Percentiles rank a stretch among this genome's conserved stretches.
Conservation (phyloP, 2,113 vertebrate genomes). For the Morone saxatilis region DNA sequence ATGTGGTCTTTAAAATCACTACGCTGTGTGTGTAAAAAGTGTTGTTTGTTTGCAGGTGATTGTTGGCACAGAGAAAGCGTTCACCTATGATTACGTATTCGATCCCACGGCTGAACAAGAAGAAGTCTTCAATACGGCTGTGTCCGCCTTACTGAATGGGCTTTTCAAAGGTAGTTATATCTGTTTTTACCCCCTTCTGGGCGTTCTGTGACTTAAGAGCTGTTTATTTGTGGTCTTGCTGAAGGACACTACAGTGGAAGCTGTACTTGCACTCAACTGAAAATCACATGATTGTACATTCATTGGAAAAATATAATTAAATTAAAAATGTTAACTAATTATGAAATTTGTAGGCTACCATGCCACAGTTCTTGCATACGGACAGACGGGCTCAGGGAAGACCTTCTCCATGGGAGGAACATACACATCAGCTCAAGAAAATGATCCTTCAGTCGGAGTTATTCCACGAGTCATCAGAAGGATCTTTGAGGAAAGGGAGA, state of each 20-base stretch:
- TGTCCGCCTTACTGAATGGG: constrained; percentile 89
- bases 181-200: too few species aligned
- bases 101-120: constrained; percentile 94
- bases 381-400: constrained; percentile 97
- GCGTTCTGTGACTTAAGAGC: too few species aligned
- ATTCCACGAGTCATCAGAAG: constrained; percentile 92
- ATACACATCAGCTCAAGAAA: constrained; percentile 91
- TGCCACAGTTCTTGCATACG: constrained; percentile 95
- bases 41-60: constrained; percentile 86
- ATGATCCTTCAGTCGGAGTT: constrained; percentile 90
- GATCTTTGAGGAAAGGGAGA: constrained; percentile 90
- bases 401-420: constrained; percentile 97
- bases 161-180: constrained; percentile 91
- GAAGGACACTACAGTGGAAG: not conserved
- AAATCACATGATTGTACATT: too few species aligned
- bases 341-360: constrained; percentile 88
- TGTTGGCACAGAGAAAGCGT: constrained; percentile 91
- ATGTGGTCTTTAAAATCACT: not conserved
- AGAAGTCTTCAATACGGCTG: constrained; percentile 90
- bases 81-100: constrained; percentile 96
- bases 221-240: not conserved
- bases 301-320: not conserved
- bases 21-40: not conserved
- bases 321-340: not conserved
- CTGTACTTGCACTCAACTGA: not conserved